Conservation (phyloP, 2,113 vertebrate genomes). For the Vulpes vulpes region DNA sequence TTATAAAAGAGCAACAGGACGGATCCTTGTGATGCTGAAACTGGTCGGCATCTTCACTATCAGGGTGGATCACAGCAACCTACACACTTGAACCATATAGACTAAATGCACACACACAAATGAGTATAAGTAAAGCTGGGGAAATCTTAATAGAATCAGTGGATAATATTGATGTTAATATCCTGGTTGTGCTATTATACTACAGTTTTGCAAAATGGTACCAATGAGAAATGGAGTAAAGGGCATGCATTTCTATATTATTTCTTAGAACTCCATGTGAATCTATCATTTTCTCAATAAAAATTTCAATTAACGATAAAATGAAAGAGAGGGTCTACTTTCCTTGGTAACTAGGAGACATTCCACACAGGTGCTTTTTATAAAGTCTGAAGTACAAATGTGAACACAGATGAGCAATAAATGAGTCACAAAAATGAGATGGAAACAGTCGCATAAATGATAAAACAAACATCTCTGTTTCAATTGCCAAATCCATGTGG, state of each 20-base stretch:
- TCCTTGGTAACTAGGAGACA: constrained; percentile 15
- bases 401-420: constrained; percentile 19
- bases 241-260: neutral
- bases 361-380: neutral
- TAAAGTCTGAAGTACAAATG: constrained; percentile 23
- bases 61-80: neutral
- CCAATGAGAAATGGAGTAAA: neutral
- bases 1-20: neutral
- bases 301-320: constrained; percentile 24
- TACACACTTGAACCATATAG: neutral
- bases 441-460: neutral
- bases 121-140: neutral
- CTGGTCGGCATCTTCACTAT: neutral
- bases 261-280: constrained; percentile 4
- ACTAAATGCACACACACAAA: neutral
- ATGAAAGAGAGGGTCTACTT: neutral
- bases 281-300: constrained; percentile 37
- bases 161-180: neutral
- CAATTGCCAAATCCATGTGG: neutral
- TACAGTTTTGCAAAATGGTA: neutral
- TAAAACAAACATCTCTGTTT: constrained; percentile 1
- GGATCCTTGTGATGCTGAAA: neutral
- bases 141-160: neutral
- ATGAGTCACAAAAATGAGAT: constrained; percentile 3
- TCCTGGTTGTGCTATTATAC: neutral